Base-by-base conservation (phyloP, 2,888 invertebrate species). In the Parochlus steinenii region DNA sequence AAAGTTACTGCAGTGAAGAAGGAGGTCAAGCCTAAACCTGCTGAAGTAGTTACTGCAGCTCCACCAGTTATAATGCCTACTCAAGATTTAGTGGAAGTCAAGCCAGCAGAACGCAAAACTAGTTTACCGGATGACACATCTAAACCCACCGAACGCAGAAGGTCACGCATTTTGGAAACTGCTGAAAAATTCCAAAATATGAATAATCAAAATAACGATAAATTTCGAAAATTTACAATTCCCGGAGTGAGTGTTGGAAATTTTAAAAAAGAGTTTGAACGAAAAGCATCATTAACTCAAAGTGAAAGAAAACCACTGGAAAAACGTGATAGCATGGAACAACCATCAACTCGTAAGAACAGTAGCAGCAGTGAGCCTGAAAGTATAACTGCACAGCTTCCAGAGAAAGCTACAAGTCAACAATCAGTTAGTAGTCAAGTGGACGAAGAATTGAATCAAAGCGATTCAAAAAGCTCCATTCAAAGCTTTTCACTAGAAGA, bases 211-310 rank as follows among this genome's bases (percentile, higher is more conserved):
- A 43, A 42, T 19, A 41, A 41, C 15, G 63, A 67, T 31, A 81
- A 81, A 51, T 76, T 76, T 22, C 83, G 81, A 56, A 86, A 83
- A 55, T 65, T 83, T 33, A 72, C 80, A 43, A 77, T 85, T 50
- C 79, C 83, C 19, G 70, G 70, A 20, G 81, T 83, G 11, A 85
- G 79, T 53, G 85, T 87, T 2, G 82, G 80, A 34, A 85, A 79
- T 50, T 85, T 80, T 45, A 86, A 85, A 46, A 78, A 79, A 47
- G 83, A 81, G 47, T 87, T 83, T 50, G 85, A 87, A 55, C 65
- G 80, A 35, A 75, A 79, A 54, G 78, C 79, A 1, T 77, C 75
- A 31, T 62, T 75, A 25, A 61, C 64, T 1, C 12, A 55, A 55
- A 11, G 30, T 47, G 2, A 55, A 49, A 35, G 55, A 52, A 40